Base-by-base conservation (phyloP, 2,113 vertebrate genomes). In the Baryphthengus martii region DNA sequence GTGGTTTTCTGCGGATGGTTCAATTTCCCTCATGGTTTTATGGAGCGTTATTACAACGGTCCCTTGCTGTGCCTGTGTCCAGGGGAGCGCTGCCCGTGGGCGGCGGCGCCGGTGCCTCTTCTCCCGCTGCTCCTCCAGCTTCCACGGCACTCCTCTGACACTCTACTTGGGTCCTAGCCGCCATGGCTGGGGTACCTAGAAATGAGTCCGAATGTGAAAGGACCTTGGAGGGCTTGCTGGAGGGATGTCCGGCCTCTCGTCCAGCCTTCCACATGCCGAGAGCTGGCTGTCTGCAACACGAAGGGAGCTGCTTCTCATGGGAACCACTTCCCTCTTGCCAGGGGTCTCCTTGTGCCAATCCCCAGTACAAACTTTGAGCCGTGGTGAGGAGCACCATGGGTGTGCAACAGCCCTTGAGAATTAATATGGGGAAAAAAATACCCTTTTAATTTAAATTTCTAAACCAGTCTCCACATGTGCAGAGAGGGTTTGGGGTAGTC, bases 311-410 rank as follows among this genome's bases (percentile, higher is more conserved):
- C 42, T 49, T 44, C 24, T 11, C 33, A 2, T 12, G 6, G 0
- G n/a, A 13, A 15, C 23, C 3, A 0, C 28, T 11, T 72, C 45
- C 65, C 31, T 71, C 58, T 31, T 5, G 0, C 9, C 45, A 15
- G 33, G 5, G 16, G 5, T n/a, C 7, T 9, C 65, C 47, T 26
- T 4, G 19, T 17, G 52, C 45, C 1, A 4, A 13, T 47, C 6
- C 66, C 28, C 49, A 37, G 31, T 6, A 0, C 33, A 4, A 10
- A 1, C 40, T 9, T 15, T 0, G 0, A 52, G 52, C 3, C 0
- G 0, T 10, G 59, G 42, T 47, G n/a, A 50, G 80, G 45, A 66
- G 56, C 39, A 1, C 52, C 5, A 33, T 0, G 1, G 33, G 3
- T 29, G 7, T 0, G 0, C 11, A 31, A 21, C 1, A 0, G 14